These are phyloP conservation scores for Ceratina calcarata DNA, from an alignment of 1,140 invertebrate genomes.

Conservation along the genomic window DNA sequence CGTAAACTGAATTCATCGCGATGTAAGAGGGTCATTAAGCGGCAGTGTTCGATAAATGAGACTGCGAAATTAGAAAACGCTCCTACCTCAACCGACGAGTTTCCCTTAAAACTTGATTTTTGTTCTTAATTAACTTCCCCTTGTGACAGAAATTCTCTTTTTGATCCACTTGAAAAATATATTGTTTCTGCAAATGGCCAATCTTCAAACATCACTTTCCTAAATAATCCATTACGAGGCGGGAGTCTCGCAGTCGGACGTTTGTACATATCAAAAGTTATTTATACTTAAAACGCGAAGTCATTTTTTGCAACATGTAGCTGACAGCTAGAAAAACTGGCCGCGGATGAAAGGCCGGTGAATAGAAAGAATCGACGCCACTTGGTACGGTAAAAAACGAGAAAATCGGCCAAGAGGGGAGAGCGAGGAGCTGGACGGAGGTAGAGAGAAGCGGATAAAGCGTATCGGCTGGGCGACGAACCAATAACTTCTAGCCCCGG, in stretches of 20 bases:
- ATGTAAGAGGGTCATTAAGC: neutral
- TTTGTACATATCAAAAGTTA: too few relatives aligned
- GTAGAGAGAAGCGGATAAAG: slow-evolving; percentile 18
- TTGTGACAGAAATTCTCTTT: too few relatives aligned
- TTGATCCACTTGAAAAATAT: too few relatives aligned
- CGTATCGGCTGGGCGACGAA: slow-evolving; percentile 39
- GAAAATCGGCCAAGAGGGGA: neutral
- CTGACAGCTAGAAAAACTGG: slow-evolving; percentile 33
- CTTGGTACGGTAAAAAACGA: slow-evolving; percentile 19
- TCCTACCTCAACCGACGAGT: neutral
- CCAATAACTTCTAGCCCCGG: slow-evolving; percentile 47
- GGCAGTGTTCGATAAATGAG: neutral
- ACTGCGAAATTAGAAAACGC: neutral
- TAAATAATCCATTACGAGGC: too few relatives aligned
- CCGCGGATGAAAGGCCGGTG: slow-evolving; percentile 13
- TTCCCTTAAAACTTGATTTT: neutral
- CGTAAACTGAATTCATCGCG: neutral
- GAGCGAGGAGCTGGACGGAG: slow-evolving; percentile 1
- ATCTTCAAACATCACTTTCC: too few relatives aligned
- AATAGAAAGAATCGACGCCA: slow-evolving; percentile 45
- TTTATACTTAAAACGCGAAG: neutral
- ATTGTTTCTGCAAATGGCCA: too few relatives aligned
- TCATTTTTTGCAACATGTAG: slow-evolving; percentile 5
- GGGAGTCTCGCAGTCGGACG: too few relatives aligned
- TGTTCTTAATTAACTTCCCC: too few relatives aligned